These are phyloP conservation scores for Propithecus deckenii DNA, from an alignment of 2,797 vertebrate species.

Conservation along the genomic window DNA sequence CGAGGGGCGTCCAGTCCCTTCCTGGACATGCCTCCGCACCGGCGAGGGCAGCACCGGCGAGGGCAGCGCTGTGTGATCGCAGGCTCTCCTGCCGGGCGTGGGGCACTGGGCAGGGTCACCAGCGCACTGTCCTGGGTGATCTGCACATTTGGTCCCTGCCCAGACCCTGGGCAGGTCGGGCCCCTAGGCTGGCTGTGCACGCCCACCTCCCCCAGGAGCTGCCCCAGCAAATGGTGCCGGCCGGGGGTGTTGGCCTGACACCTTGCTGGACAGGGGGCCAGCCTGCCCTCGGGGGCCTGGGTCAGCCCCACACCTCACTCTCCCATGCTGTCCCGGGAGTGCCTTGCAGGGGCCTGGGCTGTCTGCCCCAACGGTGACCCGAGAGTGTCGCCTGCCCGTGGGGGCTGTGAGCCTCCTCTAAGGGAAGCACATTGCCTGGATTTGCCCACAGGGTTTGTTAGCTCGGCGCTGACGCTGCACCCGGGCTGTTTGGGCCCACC, in stretches of 20 bases:
- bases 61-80: not conserved
- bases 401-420: not conserved
- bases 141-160: not conserved
- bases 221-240: slow-evolving; percentile 6
- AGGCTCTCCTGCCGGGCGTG: rapidly evolving
- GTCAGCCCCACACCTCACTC: not conserved
- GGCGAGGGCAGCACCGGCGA: not conserved
- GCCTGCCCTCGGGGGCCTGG: not conserved
- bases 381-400: not conserved
- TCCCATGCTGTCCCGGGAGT: not conserved
- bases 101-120: too few relatives aligned
- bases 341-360: not conserved
- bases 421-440: not conserved
- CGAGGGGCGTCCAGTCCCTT: not conserved
- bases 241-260: not conserved
- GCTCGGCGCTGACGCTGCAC: not conserved
- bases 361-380: not conserved
- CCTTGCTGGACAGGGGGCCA: not conserved
- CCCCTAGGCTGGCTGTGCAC: not conserved
- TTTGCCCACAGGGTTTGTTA: not conserved
- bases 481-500: not conserved
- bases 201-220: not conserved
- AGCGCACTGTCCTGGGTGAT: not conserved
- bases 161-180: not conserved
- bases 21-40: rapidly evolving